Base-by-base conservation (phyloP, 2,797 vertebrate genomes). In the Poeciliopsis presidionis region DNA sequence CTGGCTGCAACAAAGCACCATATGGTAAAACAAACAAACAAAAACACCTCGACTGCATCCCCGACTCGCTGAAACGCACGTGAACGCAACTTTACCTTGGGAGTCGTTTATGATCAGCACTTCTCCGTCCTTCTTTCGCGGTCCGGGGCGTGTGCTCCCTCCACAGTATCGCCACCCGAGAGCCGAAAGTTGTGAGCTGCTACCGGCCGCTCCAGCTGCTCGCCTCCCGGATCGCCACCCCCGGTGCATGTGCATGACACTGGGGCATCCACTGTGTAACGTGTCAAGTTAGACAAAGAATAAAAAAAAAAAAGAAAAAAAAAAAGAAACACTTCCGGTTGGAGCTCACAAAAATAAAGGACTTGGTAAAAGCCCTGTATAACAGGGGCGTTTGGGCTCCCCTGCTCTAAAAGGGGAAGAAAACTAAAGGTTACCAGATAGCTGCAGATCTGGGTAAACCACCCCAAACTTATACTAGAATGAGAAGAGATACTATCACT, bases 171-270 rank as follows among this genome's bases (percentile, higher is more conserved):
- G 77, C 78, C 18, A 49, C 78, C 84, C 51, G 59, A 22, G 7
- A 55, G 83, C 67, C 75, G 76, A 69, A 57, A 75, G 41, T 9
- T 70, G 84, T 75, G 83, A 46, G 79, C 75, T 80, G 79, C 69
- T 28, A 43, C 46, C 47, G 77, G 86, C 13, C 82, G 57, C 85
- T 87, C 45, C 76, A 53, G 59, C 45, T 79, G 63, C 81, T 78
- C 65, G 72, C 75, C 75, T 86, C 82, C 89, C 81, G 85, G 87
- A 89, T 88, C 86, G 86, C 79, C 84, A 71, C 59, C 33, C 36
- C 36, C 80, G 51, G 74, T 70, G 86, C 80, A 71, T 82, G 86
- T 59, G 92, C 2, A 72, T n/a, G 59, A 76, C 71, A 65, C 80
- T 47, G 85, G 77, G 84, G 84, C 76, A 47, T 81, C 65, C 73